A percentile compares a stretch with the other conserved stretches of the same genome.
Conservation (phyloP, 1,140 invertebrate genomes). For the Lerema accius region DNA sequence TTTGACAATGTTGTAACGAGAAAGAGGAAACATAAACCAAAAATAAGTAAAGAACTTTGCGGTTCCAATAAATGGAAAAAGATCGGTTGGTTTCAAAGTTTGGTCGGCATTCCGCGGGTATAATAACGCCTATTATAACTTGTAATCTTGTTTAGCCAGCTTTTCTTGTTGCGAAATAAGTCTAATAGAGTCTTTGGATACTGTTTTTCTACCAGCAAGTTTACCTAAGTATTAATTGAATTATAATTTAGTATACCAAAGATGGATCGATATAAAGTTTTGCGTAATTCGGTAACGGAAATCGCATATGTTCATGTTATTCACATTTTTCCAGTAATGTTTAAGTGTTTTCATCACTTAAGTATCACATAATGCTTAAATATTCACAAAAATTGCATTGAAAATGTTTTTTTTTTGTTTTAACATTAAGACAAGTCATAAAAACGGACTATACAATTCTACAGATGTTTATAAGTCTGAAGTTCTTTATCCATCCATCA, state of each 20-base stretch:
- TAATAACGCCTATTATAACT: conserved; percentile 1
- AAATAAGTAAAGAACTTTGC: not conserved
- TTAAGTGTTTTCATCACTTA: no score
- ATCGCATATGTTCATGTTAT: no score
- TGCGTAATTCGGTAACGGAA: no score
- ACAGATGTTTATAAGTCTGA: no score
- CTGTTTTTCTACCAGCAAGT: not conserved
- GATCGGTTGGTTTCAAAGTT: conserved; percentile 1
- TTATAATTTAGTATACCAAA: not conserved
- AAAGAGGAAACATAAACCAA: not conserved
- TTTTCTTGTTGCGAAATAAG: not conserved
- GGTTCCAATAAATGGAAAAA: not conserved
- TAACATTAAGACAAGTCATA: no score
- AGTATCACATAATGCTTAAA: no score
- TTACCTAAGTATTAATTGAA: not conserved
- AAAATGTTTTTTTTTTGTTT: no score
- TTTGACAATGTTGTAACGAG: not conserved
- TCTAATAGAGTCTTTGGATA: not conserved
- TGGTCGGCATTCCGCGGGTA: not conserved
- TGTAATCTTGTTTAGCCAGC: not conserved
- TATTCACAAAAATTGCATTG: no score
- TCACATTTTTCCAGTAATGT: no score
- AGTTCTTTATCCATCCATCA: no score
- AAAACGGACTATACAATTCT: no score
- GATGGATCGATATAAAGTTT: no score